Percentiles rank a stretch among this genome's conserved stretches.
Evolutionary conservation across 2,888 invertebrate species (phyloP).

Genomic region (Pheosia tremula): DNA sequence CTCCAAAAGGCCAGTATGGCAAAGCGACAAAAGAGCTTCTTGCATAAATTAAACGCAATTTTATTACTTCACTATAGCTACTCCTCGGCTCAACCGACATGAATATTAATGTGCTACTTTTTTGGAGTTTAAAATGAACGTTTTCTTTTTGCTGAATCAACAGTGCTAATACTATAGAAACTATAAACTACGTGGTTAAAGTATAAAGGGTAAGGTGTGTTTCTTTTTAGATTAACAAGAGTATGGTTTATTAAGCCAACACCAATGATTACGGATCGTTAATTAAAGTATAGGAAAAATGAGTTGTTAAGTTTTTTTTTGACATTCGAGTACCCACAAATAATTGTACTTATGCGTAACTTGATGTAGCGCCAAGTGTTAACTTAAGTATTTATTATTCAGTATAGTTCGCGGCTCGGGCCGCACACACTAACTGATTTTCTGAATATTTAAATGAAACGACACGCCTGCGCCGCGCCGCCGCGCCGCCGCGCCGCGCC

Average conservation of each 20-base stretch:
- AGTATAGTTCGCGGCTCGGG: slow-evolving; percentile 8
- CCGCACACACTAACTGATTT: slow-evolving; percentile 34
- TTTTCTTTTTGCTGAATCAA: not conserved
- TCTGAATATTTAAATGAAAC: slow-evolving; percentile 44
- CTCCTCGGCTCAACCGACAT: not conserved
- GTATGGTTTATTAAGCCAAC: no score
- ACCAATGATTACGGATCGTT: no score
- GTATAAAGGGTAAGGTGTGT: no score
- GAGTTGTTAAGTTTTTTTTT: no score
- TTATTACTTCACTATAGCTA: not conserved
- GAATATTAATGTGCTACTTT: not conserved
- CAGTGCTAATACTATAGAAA: no score
- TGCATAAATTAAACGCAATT: not conserved
- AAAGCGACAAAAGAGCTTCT: not conserved
- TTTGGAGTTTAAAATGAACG: not conserved
- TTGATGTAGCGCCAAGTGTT: not conserved
- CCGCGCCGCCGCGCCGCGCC: slow-evolving; percentile 16
- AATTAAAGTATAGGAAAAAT: no score
- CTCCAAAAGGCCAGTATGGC: not conserved
- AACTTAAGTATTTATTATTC: slow-evolving; percentile 25
- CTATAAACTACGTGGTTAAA: no score
- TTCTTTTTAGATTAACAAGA: no score
- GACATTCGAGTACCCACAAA: not conserved
- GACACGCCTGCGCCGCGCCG: slow-evolving; percentile 24
- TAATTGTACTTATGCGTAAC: not conserved